Conservation (phyloP, 2,888 invertebrate species). For the Erannis defoliaria region DNA sequence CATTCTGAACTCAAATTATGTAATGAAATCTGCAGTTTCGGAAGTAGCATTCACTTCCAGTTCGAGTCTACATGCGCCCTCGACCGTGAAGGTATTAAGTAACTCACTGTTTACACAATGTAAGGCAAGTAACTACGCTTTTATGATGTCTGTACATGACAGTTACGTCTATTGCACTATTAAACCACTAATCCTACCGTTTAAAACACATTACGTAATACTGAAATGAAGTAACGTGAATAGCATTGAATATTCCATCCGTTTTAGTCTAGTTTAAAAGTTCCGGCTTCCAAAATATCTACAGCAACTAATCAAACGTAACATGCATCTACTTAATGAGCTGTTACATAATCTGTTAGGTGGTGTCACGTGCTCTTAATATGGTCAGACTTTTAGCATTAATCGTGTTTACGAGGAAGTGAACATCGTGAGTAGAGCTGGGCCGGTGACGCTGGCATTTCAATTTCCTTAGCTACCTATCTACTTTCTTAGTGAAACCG, state of each 20-base stretch:
- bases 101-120: slow-evolving; percentile 57
- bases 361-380: slow-evolving; percentile 23
- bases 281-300: slow-evolving; percentile 40
- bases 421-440: slow-evolving; percentile 38
- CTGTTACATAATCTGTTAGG: slow-evolving; percentile 44
- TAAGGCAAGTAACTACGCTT: slow-evolving; percentile 39
- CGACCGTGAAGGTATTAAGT: slow-evolving; percentile 65
- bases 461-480: slow-evolving; percentile 54
- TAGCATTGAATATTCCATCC: slow-evolving; percentile 11
- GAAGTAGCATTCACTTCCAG: slow-evolving; percentile 70
- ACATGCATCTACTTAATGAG: slow-evolving; percentile 27
- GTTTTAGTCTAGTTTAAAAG: slow-evolving; percentile 32
- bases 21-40: slow-evolving; percentile 63
- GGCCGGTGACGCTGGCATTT: slow-evolving; percentile 45
- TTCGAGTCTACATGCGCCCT: slow-evolving; percentile 58
- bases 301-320: slow-evolving; percentile 16
- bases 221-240: slow-evolving; percentile 12
- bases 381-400: slow-evolving; percentile 9
- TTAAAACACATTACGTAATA: slow-evolving; percentile 36
- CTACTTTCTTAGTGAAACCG: slow-evolving; percentile 77
- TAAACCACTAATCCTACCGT: slow-evolving; percentile 28
- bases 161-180: slow-evolving; percentile 32
- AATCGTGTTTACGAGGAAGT: slow-evolving; percentile 34
- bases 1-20: slow-evolving; percentile 47
- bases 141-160: slow-evolving; percentile 39